These are phyloP conservation scores for Enteromius unitaeniatus DNA, from an alignment of 2,797 vertebrate species.

Conservation along the genomic window DNA sequence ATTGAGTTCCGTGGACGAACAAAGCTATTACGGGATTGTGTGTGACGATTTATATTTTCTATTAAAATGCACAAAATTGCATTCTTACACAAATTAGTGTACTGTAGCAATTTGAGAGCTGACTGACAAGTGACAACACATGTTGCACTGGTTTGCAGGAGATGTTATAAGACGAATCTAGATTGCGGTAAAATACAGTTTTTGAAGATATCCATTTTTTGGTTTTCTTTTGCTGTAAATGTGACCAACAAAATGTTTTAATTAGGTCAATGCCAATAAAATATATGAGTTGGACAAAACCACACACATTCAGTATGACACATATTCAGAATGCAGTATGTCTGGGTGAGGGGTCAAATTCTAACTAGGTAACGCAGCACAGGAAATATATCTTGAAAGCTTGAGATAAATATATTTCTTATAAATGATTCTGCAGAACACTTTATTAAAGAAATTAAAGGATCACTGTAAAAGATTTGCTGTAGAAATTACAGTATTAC, in stretches of 20 bases:
- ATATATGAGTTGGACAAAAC: not conserved
- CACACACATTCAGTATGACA: not conserved
- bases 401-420: not conserved
- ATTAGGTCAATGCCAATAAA: not conserved
- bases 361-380: not conserved
- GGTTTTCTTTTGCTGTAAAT: not conserved
- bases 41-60: not conserved
- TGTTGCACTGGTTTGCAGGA: not conserved
- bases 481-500: no score
- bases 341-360: not conserved
- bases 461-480: no score
- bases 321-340: not conserved
- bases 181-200: not conserved
- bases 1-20: no score
- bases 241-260: not conserved
- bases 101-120: not conserved
- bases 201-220: not conserved
- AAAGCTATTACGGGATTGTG: no score
- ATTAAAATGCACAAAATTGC: not conserved
- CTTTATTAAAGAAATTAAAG: no score
- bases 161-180: not conserved
- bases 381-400: not conserved
- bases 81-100: not conserved
- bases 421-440: not conserved
- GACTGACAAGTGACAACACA: not conserved